Conservation (phyloP, 2,797 vertebrate species). For the Sphenopsis melanotis region DNA sequence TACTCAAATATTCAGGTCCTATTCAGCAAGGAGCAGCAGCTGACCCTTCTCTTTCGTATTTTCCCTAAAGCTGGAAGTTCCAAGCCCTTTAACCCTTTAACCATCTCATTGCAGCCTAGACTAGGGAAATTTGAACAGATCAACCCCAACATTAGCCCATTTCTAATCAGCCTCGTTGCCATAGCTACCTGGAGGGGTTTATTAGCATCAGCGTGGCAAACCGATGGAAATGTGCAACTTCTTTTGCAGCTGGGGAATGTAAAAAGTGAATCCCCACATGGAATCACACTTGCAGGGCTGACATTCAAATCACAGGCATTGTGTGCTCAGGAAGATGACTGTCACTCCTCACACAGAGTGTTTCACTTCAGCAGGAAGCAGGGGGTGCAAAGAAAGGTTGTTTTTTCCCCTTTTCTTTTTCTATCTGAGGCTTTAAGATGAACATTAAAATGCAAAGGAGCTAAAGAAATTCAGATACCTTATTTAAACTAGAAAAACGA, state of each 20-base stretch:
- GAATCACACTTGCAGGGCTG: constrained; percentile 55
- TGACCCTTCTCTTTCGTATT: neutral
- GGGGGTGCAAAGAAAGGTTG: neutral
- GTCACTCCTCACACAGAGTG: constrained; percentile 35
- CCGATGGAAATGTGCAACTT: constrained; percentile 55
- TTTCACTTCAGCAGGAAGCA: constrained; percentile 36
- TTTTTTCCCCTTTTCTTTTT: neutral
- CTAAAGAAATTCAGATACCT: neutral
- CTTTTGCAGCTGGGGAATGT: constrained; percentile 64
- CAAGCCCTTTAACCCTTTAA: neutral
- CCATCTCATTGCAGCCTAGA: neutral
- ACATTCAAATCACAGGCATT: constrained; percentile 70
- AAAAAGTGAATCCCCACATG: constrained; percentile 54
- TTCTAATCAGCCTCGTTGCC: constrained; percentile 30
- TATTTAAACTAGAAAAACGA: neutral
- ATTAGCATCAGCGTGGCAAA: constrained; percentile 54
- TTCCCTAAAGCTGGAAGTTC: neutral
- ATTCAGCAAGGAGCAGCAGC: neutral
- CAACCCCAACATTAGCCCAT: neutral
- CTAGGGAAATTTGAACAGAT: neutral
- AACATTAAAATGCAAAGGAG: constrained; percentile 24
- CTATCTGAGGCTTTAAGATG: constrained; percentile 20
- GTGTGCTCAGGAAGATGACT: constrained; percentile 48
- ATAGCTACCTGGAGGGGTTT: constrained; percentile 40
- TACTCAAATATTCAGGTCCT: neutral